Percentiles rank a stretch among this genome's conserved stretches.
These are phyloP conservation scores for Hydrocynus forskahlii DNA, from an alignment of 2,797 vertebrate species.

Conservation along the genomic window DNA sequence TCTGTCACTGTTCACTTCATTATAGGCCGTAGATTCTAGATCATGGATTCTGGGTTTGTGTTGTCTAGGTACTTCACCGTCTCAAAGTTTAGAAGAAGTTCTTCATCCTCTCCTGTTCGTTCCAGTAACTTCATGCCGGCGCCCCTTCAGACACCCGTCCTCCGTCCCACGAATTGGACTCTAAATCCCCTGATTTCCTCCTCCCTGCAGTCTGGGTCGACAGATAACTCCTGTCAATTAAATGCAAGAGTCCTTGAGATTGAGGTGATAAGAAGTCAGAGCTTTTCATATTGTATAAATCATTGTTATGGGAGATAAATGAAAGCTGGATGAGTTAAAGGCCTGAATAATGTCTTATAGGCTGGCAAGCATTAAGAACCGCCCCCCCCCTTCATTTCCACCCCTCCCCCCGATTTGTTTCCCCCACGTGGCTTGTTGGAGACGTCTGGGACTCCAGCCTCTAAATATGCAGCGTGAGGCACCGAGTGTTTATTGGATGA, in stretches of 20 bases:
- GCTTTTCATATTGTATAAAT: constrained; percentile 35
- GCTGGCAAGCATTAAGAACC: constrained; percentile 31
- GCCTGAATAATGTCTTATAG: constrained; percentile 35
- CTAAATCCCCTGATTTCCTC: constrained; percentile 11
- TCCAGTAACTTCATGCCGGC: not conserved
- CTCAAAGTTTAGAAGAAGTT: not conserved
- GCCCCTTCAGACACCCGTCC: not conserved
- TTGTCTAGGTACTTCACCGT: not conserved
- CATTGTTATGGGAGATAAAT: constrained; percentile 37
- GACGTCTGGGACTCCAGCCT: constrained; percentile 14
- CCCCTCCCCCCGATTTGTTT: not conserved
- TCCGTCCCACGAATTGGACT: not conserved
- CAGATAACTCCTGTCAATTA: constrained; percentile 25
- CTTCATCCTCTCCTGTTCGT: not conserved
- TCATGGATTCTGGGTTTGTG: not conserved
- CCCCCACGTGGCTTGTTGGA: not conserved
- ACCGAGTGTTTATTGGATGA: constrained; percentile 42
- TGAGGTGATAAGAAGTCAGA: constrained; percentile 41
- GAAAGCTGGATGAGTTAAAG: constrained; percentile 38
- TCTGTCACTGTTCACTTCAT: no score
- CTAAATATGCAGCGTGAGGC: constrained; percentile 33
- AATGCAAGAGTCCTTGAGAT: constrained; percentile 38
- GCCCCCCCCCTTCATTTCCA: not conserved
- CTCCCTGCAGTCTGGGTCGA: not conserved
- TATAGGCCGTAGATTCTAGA: no score